Percentiles rank a stretch among this genome's conserved stretches.
Evolutionary conservation across 2,113 vertebrate species (phyloP).

Genomic region (Ammodytes marinus): DNA sequence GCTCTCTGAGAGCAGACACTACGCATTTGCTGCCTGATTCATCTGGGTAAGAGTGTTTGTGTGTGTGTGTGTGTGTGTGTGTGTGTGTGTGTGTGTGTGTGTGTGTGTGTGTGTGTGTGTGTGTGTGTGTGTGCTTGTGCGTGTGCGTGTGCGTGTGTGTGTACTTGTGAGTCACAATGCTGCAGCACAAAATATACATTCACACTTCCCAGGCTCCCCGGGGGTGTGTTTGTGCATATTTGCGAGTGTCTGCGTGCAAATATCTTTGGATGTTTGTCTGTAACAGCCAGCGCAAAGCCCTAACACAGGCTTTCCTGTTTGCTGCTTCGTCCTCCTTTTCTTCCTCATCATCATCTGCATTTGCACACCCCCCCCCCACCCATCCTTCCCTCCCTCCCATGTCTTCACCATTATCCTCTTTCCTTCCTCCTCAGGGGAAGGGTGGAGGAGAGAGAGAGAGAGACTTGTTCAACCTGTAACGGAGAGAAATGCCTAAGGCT

Average conservation of each 20-base stretch:
- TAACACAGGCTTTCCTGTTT: slow-evolving; percentile 34
- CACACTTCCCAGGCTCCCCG: slow-evolving; percentile 33
- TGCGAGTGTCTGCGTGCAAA: slow-evolving; percentile 36
- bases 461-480: slow-evolving; percentile 56
- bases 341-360: slow-evolving; percentile 37
- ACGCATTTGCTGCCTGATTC: slow-evolving; percentile 65
- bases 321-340: slow-evolving; percentile 36
- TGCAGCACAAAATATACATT: slow-evolving; percentile 35
- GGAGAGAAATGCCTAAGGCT: slow-evolving; percentile 55
- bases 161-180: slow-evolving; percentile 12
- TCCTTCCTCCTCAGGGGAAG: slow-evolving; percentile 54
- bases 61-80: slow-evolving; percentile 23
- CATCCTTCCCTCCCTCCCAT: neutral
- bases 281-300: slow-evolving; percentile 45
- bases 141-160: neutral
- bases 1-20: slow-evolving; percentile 47
- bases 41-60: slow-evolving; percentile 23
- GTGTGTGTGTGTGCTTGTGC: neutral
- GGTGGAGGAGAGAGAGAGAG: slow-evolving; percentile 20
- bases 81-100: slow-evolving; percentile 11
- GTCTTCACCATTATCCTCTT: slow-evolving; percentile 44
- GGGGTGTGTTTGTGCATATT: slow-evolving; percentile 40
- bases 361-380: slow-evolving; percentile 45
- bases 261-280: slow-evolving; percentile 53
- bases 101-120: neutral